Percentiles rank a stretch among this genome's conserved stretches.
Conservation (phyloP, 2,888 invertebrate species). For the Eupeodes luniger region DNA sequence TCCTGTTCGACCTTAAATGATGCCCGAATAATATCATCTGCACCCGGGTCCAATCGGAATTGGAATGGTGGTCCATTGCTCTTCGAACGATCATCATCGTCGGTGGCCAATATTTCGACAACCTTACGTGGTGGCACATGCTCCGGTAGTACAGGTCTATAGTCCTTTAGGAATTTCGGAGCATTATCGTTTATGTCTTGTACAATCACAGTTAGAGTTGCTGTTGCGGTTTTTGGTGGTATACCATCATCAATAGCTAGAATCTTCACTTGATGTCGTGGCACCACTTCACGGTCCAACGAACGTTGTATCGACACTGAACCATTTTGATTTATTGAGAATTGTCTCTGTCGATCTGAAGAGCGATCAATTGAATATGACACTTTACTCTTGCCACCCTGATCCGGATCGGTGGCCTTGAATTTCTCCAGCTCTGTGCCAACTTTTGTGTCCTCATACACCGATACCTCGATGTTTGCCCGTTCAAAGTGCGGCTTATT, state of each 20-base stretch:
- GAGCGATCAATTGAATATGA: constrained; percentile 96
- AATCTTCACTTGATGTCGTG: constrained; percentile 97
- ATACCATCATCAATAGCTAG: constrained; percentile 97
- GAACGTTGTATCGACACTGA: constrained; percentile 97
- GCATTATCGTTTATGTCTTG: constrained; percentile 98
- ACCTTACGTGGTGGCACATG: constrained; percentile 96
- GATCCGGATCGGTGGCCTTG: constrained; percentile 97
- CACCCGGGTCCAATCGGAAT: constrained; percentile 96
- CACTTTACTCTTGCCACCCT: constrained; percentile 95
- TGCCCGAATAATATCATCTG: constrained; percentile 95
- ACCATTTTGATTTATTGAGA: constrained; percentile 97
- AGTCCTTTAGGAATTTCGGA: constrained; percentile 96
- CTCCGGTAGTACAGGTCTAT: constrained; percentile 96
- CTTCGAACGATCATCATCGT: constrained; percentile 96
- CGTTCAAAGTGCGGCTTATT: constrained; percentile 97
- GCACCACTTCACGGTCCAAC: constrained; percentile 96
- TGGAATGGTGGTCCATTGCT: constrained; percentile 99
- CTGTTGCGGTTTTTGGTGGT: constrained; percentile 96
- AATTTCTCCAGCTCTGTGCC: constrained; percentile 96
- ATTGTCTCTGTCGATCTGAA: constrained; percentile 96
- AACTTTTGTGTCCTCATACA: constrained; percentile 95
- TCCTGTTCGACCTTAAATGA: constrained; percentile 98
- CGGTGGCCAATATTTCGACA: constrained; percentile 96
- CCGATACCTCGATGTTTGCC: constrained; percentile 96
- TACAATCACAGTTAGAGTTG: constrained; percentile 96